These are phyloP conservation scores for Trachemys scripta DNA, from an alignment of 2,113 vertebrate genomes.

Conservation along the genomic window DNA sequence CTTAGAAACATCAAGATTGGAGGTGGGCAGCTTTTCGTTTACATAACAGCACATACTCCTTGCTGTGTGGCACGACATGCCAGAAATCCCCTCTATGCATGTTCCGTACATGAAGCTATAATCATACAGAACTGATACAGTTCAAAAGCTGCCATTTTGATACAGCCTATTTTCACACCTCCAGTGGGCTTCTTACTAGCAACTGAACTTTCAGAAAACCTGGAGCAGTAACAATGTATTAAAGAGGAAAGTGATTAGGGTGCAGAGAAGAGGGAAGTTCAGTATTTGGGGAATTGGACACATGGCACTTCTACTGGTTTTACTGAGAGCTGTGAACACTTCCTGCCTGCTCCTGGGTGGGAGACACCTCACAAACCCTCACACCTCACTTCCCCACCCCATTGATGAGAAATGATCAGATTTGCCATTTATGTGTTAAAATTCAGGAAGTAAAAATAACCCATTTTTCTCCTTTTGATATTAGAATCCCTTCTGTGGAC, in stretches of 20 bases:
- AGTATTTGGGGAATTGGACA: slow-evolving; percentile 47
- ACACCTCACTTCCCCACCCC: slow-evolving; percentile 59
- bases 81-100: slow-evolving; percentile 59
- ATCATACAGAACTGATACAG: slow-evolving; percentile 52
- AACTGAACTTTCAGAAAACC: slow-evolving; percentile 8
- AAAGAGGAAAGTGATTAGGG: slow-evolving; percentile 25
- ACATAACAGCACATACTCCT: slow-evolving; percentile 70
- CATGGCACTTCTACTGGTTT: slow-evolving; percentile 40
- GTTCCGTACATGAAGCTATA: slow-evolving; percentile 43
- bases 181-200: slow-evolving; percentile 43
- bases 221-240: neutral
- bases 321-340: slow-evolving; percentile 38
- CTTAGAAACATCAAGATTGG: slow-evolving; percentile 64
- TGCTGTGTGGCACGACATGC: slow-evolving; percentile 61
- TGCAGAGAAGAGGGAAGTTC: slow-evolving; percentile 43
- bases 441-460: slow-evolving; percentile 49
- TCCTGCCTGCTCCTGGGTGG: slow-evolving; percentile 63
- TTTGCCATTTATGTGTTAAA: slow-evolving; percentile 47
- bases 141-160: slow-evolving; percentile 46
- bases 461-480: slow-evolving; percentile 20
- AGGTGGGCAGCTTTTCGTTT: slow-evolving; percentile 69
- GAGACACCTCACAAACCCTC: slow-evolving; percentile 56
- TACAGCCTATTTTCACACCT: slow-evolving; percentile 31
- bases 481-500: slow-evolving; percentile 59
- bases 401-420: slow-evolving; percentile 57